Evolutionary conservation across 2,113 vertebrate species (phyloP).

Genomic region (Zosterops japonicus): DNA sequence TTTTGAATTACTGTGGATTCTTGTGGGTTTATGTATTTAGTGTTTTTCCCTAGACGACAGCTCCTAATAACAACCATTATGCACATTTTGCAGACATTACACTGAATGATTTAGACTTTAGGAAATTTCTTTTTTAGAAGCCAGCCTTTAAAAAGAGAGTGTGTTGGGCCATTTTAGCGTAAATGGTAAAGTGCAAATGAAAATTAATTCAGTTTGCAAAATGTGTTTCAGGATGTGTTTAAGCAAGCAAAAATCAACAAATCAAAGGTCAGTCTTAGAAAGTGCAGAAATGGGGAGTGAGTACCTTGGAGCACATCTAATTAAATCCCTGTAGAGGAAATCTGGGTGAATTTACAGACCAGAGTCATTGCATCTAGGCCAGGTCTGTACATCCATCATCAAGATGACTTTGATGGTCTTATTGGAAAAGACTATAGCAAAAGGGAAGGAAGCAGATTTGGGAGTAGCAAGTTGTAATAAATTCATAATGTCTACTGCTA

Average conservation of each 20-base stretch:
- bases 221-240: slow-evolving; percentile 5
- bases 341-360: neutral
- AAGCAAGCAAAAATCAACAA: slow-evolving; percentile 7
- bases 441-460: neutral
- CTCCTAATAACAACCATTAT: slow-evolving; percentile 42
- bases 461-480: neutral
- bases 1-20: slow-evolving; percentile 35
- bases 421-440: neutral
- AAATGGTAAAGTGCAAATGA: neutral
- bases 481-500: neutral
- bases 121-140: neutral
- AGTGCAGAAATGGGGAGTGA: neutral
- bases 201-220: slow-evolving; percentile 47
- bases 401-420: neutral
- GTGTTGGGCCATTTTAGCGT: neutral
- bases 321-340: neutral
- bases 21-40: slow-evolving; percentile 22
- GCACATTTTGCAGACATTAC: slow-evolving; percentile 33
- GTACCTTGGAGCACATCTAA: neutral
- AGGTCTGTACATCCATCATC: neutral
- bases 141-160: neutral
- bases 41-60: neutral
- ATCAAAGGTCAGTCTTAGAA: slow-evolving; percentile 12
- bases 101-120: slow-evolving; percentile 6
- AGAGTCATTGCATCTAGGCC: neutral